Evolutionary conservation across 2,888 invertebrate genomes (phyloP).

Genomic region (Sminthurides aquaticus): DNA sequence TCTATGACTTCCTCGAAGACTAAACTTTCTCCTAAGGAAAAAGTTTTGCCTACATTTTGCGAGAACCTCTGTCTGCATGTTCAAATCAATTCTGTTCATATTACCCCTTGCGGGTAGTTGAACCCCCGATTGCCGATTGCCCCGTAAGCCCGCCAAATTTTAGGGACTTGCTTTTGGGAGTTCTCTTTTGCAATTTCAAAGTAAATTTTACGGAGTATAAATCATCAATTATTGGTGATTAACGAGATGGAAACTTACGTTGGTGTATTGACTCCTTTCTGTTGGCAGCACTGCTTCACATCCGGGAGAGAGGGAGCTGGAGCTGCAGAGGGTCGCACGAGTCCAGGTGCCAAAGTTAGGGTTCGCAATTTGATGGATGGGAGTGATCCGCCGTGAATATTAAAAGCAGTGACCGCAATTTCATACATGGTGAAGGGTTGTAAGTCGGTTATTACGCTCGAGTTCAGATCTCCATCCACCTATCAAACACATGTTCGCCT

Average conservation of each 20-base stretch:
- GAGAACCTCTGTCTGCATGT: no score
- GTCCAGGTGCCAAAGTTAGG: slow-evolving; percentile 60
- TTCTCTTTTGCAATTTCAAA: no score
- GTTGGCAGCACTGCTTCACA: slow-evolving; percentile 63
- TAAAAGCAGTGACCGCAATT: slow-evolving; percentile 63
- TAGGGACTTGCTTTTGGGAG: no score
- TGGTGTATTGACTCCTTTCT: slow-evolving; percentile 64
- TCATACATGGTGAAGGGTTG: slow-evolving; percentile 77
- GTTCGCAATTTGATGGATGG: slow-evolving; percentile 67
- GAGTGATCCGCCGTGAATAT: slow-evolving; percentile 67
- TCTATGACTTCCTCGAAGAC: no score
- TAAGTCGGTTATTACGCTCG: slow-evolving; percentile 57
- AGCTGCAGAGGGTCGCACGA: slow-evolving; percentile 48
- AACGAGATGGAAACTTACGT: slow-evolving; percentile 47
- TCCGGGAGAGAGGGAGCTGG: slow-evolving; percentile 64
- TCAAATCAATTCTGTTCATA: no score
- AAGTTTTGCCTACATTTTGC: no score
- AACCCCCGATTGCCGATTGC: no score
- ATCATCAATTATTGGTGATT: not conserved
- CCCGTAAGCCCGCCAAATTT: no score
- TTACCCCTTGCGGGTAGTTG: no score
- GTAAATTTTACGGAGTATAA: no score
- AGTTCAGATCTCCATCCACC: slow-evolving; percentile 57
- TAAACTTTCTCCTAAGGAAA: no score
- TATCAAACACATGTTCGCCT: not conserved